Evolutionary conservation across 1,140 invertebrate genomes (phyloP).

Genomic region (Pantala flavescens): DNA sequence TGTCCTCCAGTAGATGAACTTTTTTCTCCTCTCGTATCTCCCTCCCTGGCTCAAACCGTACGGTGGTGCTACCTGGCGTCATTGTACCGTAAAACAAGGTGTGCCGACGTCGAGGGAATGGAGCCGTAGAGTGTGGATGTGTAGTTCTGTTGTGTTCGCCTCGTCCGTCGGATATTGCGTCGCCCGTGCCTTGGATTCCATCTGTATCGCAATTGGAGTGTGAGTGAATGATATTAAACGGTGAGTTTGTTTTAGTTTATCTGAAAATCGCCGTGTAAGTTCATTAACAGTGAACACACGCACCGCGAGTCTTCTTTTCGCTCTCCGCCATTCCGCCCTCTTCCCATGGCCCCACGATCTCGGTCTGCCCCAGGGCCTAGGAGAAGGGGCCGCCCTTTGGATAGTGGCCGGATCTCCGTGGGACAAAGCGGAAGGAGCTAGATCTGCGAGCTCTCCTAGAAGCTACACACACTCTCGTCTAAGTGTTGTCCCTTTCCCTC

Average conservation of each 20-base stretch:
- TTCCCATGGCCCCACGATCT: background rate
- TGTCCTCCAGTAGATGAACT: background rate
- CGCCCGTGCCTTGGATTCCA: conserved; percentile 1
- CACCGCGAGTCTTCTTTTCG: background rate
- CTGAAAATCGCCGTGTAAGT: background rate
- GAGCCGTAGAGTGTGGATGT: background rate
- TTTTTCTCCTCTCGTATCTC: background rate
- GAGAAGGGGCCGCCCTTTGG: background rate
- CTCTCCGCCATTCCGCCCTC: background rate
- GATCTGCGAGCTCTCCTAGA: background rate
- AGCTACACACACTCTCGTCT: background rate
- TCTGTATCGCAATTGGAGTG: background rate
- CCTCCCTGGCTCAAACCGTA: conserved; percentile 1
- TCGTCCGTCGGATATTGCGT: conserved; percentile 1
- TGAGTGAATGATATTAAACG: background rate
- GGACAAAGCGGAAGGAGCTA: background rate
- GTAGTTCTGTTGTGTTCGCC: background rate
- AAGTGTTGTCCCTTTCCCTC: background rate
- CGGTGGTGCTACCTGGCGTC: conserved; percentile 17
- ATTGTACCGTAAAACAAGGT: conserved; percentile 17
- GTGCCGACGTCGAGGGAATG: conserved; percentile 15
- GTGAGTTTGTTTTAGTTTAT: background rate
- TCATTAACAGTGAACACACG: background rate
- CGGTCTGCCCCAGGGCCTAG: background rate
- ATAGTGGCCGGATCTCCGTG: background rate